A percentile compares a stretch with the other conserved stretches of the same genome.
phyloP scores from a whole-genome alignment of 2,888 invertebrate species.

The Sarcophaga rosellei region DNA sequence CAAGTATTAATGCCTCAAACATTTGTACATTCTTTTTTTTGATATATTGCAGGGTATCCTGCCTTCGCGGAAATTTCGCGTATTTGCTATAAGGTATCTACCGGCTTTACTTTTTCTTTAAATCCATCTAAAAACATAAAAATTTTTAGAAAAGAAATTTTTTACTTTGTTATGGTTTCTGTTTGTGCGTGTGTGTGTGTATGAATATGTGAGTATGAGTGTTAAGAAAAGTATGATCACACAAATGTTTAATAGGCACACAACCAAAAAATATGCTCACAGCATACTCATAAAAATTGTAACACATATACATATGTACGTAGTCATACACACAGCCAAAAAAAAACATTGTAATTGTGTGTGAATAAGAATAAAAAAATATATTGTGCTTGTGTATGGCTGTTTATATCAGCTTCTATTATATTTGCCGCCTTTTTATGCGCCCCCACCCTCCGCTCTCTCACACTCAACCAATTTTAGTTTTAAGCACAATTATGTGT shows the following conservation, averaged over 20 bases:
- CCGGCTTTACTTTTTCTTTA: background rate
- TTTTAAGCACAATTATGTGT: slow-evolving; percentile 38
- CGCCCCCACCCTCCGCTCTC: background rate
- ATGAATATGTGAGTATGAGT: background rate
- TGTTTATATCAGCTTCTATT: background rate
- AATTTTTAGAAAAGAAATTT: background rate
- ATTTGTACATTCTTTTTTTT: background rate
- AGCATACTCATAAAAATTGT: slow-evolving; percentile 1
- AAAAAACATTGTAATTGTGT: background rate
- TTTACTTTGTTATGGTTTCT: slow-evolving; percentile 4
- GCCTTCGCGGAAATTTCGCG: background rate
- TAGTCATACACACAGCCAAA: background rate
- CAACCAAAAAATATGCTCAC: background rate
- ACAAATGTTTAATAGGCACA: slow-evolving; percentile 30
- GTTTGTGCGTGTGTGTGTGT: background rate
- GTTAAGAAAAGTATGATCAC: slow-evolving; percentile 19
- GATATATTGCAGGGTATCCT: background rate
- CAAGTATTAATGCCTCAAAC: background rate
- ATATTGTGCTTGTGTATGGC: background rate
- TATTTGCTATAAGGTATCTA: no score
- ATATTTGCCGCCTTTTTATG: slow-evolving; percentile 39
- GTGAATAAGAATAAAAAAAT: slow-evolving; percentile 20
- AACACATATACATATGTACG: background rate
- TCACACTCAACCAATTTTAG: background rate
- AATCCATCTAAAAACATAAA: background rate